Percentiles rank a stretch among this genome's conserved stretches.
Evolutionary conservation across 2,888 invertebrate genomes (phyloP).

Genomic region (Epirrita christyi): DNA sequence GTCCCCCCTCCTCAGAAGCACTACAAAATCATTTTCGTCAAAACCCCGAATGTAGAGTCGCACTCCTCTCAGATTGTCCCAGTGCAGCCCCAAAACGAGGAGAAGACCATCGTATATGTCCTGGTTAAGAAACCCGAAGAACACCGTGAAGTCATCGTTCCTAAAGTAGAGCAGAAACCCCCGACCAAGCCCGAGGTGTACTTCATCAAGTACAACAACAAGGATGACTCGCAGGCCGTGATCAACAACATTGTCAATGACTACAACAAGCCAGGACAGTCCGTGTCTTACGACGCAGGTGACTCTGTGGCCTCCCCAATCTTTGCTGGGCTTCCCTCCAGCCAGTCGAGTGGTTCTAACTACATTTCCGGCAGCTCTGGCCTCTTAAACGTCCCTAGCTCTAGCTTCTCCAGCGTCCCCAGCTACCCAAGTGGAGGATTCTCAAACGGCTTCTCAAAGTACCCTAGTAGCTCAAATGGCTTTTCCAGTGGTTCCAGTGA

Average conservation of each 20-base stretch:
- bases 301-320: constrained; percentile 18
- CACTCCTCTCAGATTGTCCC: constrained; percentile 88
- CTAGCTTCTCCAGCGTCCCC: constrained; percentile 10
- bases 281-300: constrained; percentile 33
- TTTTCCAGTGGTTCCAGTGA: background rate
- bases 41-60: constrained; percentile 86
- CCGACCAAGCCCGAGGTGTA: constrained; percentile 91
- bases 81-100: constrained; percentile 87
- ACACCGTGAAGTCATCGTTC: constrained; percentile 86
- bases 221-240: constrained; percentile 77
- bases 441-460: constrained; percentile 7
- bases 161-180: constrained; percentile 87
- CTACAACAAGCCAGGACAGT: constrained; percentile 52
- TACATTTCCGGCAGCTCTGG: constrained; percentile 7
- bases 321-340: constrained; percentile 4
- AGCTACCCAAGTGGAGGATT: constrained; percentile 2
- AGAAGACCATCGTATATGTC: constrained; percentile 91
- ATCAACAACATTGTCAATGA: constrained; percentile 76
- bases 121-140: constrained; percentile 91
- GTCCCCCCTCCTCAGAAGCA: constrained; percentile 89
- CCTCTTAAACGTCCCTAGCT: constrained; percentile 8
- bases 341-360: background rate
- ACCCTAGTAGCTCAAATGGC: constrained; percentile 6
- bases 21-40: constrained; percentile 93
- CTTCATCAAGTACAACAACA: constrained; percentile 91